Conservation (phyloP, 2,113 vertebrate genomes). For the Emydura subglobosa region DNA sequence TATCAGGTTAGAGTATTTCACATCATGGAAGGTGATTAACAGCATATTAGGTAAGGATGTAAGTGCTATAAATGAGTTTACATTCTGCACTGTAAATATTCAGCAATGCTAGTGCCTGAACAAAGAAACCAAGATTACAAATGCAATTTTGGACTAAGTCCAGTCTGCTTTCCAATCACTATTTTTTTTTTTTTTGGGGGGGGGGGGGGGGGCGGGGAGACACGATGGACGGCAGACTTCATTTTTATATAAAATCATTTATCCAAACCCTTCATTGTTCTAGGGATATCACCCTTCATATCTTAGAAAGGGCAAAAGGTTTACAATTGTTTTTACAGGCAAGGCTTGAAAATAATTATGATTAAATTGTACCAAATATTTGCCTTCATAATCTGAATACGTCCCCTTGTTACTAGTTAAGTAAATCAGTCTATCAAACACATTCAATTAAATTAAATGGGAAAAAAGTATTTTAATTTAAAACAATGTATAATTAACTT, state of each 20-base stretch:
- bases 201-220: background rate
- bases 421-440: background rate
- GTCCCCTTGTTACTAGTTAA: background rate
- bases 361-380: background rate
- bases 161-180: constrained; percentile 15
- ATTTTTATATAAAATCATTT: background rate
- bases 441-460: background rate
- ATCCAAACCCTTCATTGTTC: background rate
- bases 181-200: constrained; percentile 17
- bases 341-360: background rate
- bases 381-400: background rate
- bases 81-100: constrained; percentile 71
- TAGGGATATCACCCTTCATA: background rate
- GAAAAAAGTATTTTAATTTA: background rate
- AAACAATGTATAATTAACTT: background rate
- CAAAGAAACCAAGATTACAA: constrained; percentile 55
- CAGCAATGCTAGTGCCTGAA: constrained; percentile 42
- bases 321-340: background rate
- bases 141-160: constrained; percentile 33
- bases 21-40: constrained; percentile 73
- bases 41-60: constrained; percentile 74
- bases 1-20: constrained; percentile 64
- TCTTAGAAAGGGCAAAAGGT: background rate
- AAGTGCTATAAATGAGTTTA: constrained; percentile 73
- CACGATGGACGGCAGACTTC: background rate